phyloP scores from a whole-genome alignment of 2,888 invertebrate species.

The Leptopterna dolabrata region DNA sequence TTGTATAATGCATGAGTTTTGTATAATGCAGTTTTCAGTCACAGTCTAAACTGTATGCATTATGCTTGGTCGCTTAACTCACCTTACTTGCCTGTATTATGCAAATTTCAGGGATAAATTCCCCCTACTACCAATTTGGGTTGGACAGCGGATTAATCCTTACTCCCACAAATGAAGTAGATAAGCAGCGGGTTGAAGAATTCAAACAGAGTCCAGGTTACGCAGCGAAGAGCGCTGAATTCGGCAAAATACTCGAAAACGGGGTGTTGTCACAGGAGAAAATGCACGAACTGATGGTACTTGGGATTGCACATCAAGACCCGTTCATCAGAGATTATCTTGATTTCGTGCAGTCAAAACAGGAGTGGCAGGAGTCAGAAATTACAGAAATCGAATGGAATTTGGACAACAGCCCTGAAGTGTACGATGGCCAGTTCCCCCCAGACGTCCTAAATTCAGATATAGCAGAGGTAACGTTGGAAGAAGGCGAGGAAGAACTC shows the following conservation, averaged over 20 bases:
- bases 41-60: no score
- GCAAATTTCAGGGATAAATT: slow-evolving; percentile 21
- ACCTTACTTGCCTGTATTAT: no score
- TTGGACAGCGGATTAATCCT: not conserved
- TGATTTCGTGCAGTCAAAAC: not conserved
- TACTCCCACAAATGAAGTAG: not conserved
- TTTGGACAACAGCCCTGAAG: not conserved
- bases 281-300: slow-evolving; percentile 13
- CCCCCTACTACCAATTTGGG: slow-evolving; percentile 27
- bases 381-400: not conserved
- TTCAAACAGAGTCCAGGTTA: not conserved
- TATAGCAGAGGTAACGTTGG: not conserved
- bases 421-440: not conserved
- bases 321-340: slow-evolving; percentile 34
- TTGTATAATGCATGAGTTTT: no score
- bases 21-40: no score
- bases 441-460: not conserved
- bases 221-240: not conserved
- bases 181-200: not conserved
- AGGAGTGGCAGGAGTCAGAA: not conserved
- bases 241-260: not conserved
- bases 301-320: slow-evolving; percentile 9
- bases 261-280: slow-evolving; percentile 34
- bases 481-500: not conserved
- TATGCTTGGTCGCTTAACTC: no score